phyloP scores from a whole-genome alignment of 2,888 invertebrate genomes.

The Drosophila pegasa region DNA sequence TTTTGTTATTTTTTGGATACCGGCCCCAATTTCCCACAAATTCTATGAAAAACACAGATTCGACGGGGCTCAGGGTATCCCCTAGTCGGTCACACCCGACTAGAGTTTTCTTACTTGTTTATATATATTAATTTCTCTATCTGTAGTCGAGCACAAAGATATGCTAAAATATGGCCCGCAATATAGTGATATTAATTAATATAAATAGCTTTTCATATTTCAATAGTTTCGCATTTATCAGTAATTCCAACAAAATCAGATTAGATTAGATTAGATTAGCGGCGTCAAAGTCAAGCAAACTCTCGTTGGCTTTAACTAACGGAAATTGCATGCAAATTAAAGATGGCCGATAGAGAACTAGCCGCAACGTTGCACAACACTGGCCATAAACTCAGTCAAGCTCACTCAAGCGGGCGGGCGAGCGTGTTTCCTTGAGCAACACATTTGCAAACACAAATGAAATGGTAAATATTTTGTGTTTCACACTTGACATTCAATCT shows the following conservation, averaged over 20 bases:
- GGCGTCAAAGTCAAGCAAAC: too few species aligned
- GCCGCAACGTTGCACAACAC: conserved; percentile 5
- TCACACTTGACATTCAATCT: conserved; percentile 46
- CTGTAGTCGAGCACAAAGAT: background rate
- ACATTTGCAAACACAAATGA: conserved; percentile 19
- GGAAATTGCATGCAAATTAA: conserved; percentile 16
- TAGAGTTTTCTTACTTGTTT: too few species aligned
- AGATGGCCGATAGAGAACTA: conserved; percentile 4
- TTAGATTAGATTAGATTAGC: background rate
- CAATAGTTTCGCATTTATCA: background rate
- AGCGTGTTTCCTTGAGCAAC: background rate
- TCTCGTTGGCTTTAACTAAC: background rate
- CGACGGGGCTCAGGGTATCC: too few species aligned
- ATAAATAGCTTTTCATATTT: background rate
- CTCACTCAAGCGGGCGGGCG: conserved; percentile 1
- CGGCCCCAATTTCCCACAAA: too few species aligned
- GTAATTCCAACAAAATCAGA: background rate
- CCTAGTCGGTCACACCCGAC: too few species aligned
- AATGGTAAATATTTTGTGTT: conserved; percentile 43
- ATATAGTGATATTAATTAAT: conserved; percentile 1
- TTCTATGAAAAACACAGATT: too few species aligned
- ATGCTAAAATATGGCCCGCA: background rate
- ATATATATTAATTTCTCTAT: too few species aligned
- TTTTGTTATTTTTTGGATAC: too few species aligned
- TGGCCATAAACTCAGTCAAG: background rate